Conservation (phyloP, 2,797 vertebrate genomes). For the Sphaeramia orbicularis region DNA sequence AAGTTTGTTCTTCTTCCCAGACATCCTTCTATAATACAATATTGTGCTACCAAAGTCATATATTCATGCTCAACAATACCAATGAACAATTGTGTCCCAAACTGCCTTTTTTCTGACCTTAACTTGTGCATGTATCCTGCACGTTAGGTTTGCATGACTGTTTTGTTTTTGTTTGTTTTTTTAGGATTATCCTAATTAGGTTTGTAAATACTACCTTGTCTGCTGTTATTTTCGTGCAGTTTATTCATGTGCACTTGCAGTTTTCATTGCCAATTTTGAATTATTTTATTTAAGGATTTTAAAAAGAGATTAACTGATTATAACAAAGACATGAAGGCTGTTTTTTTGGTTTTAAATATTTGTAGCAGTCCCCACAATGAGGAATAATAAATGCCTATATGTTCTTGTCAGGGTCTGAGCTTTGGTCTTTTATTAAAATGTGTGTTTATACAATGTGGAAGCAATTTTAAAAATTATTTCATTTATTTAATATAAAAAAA, state of each 20-base stretch:
- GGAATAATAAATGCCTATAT: constrained; percentile 45
- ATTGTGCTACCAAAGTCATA: constrained; percentile 59
- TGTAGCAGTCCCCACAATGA: constrained; percentile 47
- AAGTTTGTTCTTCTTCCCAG: too few species aligned
- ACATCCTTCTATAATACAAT: constrained; percentile 7
- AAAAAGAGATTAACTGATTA: constrained; percentile 17
- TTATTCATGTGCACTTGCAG: constrained; percentile 19
- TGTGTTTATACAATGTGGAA: too few species aligned
- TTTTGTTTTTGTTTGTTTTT: too few species aligned
- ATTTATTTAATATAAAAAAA: too few species aligned
- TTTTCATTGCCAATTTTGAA: constrained; percentile 23
- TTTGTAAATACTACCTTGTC: constrained; percentile 53
- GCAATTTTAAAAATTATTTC: too few species aligned
- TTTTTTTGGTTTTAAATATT: constrained; percentile 32
- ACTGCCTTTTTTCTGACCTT: constrained; percentile 37
- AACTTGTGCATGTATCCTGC: constrained; percentile 64
- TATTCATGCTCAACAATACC: constrained; percentile 26
- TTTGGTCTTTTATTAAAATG: too few species aligned
- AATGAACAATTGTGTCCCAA: constrained; percentile 44
- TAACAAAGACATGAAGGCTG: constrained; percentile 14
- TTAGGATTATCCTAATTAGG: constrained; percentile 15
- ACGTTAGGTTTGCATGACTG: constrained; percentile 73
- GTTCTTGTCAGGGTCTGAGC: too few species aligned
- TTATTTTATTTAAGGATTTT: constrained; percentile 29
- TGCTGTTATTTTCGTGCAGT: constrained; percentile 33